Percentiles rank a stretch among this genome's conserved stretches.
Conservation (phyloP, 1,140 invertebrate species). For the Gonioctena quinquepunctata region DNA sequence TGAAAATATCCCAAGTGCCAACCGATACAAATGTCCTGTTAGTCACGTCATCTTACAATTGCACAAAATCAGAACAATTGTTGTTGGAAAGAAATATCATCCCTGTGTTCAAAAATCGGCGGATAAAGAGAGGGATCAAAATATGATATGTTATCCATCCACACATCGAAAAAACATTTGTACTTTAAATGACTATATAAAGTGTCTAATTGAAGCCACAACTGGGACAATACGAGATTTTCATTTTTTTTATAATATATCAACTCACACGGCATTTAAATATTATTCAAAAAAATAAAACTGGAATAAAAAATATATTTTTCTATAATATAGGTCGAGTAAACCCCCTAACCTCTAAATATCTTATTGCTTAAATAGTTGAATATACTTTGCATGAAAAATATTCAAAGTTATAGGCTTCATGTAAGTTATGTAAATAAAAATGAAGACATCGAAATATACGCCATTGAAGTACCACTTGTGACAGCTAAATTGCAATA, state of each 20-base stretch:
- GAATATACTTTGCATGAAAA: slow-evolving; percentile 24
- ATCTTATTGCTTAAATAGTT: slow-evolving; percentile 28
- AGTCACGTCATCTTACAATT: not conserved
- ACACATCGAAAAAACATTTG: slow-evolving; percentile 50
- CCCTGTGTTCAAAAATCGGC: slow-evolving; percentile 30
- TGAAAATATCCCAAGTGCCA: too few species aligned
- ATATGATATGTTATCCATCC: slow-evolving; percentile 52
- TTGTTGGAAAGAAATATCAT: slow-evolving; percentile 16
- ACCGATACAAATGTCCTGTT: not conserved
- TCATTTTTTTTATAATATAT: slow-evolving; percentile 11
- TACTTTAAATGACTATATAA: slow-evolving; percentile 53
- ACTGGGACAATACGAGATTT: slow-evolving; percentile 28
- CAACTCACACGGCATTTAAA: slow-evolving; percentile 19
- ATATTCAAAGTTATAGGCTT: slow-evolving; percentile 20
- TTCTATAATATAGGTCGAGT: slow-evolving; percentile 23
- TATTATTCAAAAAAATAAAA: slow-evolving; percentile 24
- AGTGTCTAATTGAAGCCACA: slow-evolving; percentile 38
- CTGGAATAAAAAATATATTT: slow-evolving; percentile 26
- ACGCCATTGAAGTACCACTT: not conserved
- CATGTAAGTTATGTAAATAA: not conserved
- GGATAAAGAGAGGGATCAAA: slow-evolving; percentile 39
- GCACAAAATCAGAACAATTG: slow-evolving; percentile 10
- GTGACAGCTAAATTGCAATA: not conserved
- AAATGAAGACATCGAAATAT: not conserved
- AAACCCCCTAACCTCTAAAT: slow-evolving; percentile 22